These are phyloP conservation scores for Balaeniceps rex DNA, from an alignment of 2,113 vertebrate genomes.

Conservation along the genomic window DNA sequence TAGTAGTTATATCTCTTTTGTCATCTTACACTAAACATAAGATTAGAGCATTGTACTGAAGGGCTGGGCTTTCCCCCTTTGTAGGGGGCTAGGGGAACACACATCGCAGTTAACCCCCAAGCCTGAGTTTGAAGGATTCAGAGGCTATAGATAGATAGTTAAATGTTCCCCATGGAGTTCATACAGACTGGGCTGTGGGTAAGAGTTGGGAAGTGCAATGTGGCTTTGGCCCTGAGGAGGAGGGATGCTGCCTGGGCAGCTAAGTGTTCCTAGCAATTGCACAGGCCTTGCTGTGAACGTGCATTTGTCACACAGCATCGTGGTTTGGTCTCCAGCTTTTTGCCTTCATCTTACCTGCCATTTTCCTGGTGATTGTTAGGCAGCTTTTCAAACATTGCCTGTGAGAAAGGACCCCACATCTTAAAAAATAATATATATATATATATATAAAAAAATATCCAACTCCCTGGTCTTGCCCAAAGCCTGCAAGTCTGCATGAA, in stretches of 20 bases:
- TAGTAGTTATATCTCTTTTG: neutral
- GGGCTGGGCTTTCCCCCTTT: neutral
- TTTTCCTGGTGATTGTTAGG: neutral
- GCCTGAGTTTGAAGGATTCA: neutral
- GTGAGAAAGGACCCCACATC: neutral
- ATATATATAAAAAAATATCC: neutral
- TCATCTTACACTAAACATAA: rapidly evolving
- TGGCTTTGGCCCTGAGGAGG: neutral
- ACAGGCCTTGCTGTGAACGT: neutral
- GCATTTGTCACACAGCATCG: neutral
- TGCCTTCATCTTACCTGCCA: neutral
- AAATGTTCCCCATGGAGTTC: neutral
- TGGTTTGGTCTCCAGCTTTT: neutral
- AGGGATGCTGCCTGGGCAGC: neutral
- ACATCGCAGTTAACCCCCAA: neutral
- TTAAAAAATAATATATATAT: neutral
- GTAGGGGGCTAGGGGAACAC: neutral
- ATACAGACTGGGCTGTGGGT: neutral
- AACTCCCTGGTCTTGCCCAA: neutral
- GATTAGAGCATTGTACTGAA: neutral
- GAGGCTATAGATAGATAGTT: neutral
- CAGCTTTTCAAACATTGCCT: neutral
- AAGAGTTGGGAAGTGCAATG: neutral
- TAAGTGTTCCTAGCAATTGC: neutral
- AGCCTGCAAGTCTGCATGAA: neutral